Percentiles rank a stretch among this genome's conserved stretches.
These are phyloP conservation scores for Leptestheria dahalacensis DNA, from an alignment of 1,140 invertebrate species.

Conservation along the genomic window DNA sequence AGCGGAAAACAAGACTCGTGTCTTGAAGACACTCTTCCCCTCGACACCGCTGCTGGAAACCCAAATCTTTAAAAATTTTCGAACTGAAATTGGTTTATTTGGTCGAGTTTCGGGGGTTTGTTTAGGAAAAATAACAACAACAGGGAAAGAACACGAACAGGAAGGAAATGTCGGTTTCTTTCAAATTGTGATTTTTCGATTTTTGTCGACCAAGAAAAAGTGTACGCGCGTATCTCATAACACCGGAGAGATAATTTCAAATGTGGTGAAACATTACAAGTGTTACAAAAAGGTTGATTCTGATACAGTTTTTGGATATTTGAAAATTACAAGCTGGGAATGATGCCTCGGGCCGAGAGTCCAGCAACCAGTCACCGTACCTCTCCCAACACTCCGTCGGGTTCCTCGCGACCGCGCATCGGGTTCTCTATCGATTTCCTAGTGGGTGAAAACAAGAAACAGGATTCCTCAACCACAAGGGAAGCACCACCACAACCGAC, in stretches of 20 bases:
- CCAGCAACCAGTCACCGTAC: not conserved
- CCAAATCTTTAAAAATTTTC: too few species aligned
- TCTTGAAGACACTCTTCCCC: not conserved
- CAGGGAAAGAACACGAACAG: too few species aligned
- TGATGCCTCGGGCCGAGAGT: slow-evolving; percentile 9
- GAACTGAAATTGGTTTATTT: too few species aligned
- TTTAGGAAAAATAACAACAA: too few species aligned
- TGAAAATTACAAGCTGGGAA: not conserved
- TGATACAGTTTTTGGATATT: not conserved
- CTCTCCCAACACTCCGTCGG: slow-evolving; percentile 1
- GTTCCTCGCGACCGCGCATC: slow-evolving; percentile 8
- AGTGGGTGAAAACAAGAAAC: not conserved
- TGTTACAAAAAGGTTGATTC: not conserved
- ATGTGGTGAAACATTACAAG: not conserved
- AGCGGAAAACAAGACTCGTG: not conserved
- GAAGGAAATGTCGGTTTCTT: too few species aligned
- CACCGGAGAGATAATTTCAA: not conserved
- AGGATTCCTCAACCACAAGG: slow-evolving; percentile 5
- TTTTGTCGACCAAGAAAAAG: too few species aligned
- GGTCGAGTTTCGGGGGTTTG: too few species aligned
- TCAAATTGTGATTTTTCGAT: too few species aligned
- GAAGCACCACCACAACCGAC: not conserved
- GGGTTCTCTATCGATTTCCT: slow-evolving; percentile 16
- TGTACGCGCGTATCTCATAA: too few species aligned
- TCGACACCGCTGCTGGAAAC: not conserved